A percentile compares a stretch with the other conserved stretches of the same genome.
Conservation (phyloP, 2,888 invertebrate species). For the Girardia tigrina region DNA sequence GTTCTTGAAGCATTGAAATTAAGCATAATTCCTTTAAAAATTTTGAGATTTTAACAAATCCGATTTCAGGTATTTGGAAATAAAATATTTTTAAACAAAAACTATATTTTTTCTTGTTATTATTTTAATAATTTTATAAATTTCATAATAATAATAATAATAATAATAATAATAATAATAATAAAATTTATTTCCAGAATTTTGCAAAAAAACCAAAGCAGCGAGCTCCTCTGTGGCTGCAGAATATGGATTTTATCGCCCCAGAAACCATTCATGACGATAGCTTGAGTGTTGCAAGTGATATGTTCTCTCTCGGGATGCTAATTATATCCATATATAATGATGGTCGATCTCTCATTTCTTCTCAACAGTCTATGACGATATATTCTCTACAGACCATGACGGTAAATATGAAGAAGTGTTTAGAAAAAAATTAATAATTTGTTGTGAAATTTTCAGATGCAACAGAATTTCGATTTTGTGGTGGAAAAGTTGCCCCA, state of each 20-base stretch:
- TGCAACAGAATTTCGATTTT: slow-evolving; percentile 67
- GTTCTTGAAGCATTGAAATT: no score
- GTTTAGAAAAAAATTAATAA: not conserved
- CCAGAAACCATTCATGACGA: slow-evolving; percentile 71
- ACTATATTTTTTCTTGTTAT: not conserved
- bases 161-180: not conserved
- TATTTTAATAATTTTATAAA: not conserved
- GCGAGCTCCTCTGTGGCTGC: slow-evolving; percentile 74
- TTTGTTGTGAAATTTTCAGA: slow-evolving; percentile 53
- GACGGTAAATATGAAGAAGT: slow-evolving; percentile 57
- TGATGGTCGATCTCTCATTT: slow-evolving; percentile 71
- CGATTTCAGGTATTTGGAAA: no score
- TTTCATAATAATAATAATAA: not conserved
- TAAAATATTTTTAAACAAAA: no score
- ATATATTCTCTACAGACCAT: slow-evolving; percentile 78
- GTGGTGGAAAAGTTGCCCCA: slow-evolving; percentile 67
- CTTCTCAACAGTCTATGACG: slow-evolving; percentile 73
- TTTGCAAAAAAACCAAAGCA: not conserved
- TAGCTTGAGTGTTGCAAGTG: slow-evolving; percentile 63
- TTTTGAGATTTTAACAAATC: no score
- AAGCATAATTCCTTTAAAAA: no score
- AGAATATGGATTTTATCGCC: slow-evolving; percentile 79
- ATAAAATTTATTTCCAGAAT: not conserved
- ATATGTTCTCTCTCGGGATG: slow-evolving; percentile 89
- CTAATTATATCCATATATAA: slow-evolving; percentile 82